These are phyloP conservation scores for Orchestia grillus DNA, from an alignment of 1,140 invertebrate species.

Conservation along the genomic window DNA sequence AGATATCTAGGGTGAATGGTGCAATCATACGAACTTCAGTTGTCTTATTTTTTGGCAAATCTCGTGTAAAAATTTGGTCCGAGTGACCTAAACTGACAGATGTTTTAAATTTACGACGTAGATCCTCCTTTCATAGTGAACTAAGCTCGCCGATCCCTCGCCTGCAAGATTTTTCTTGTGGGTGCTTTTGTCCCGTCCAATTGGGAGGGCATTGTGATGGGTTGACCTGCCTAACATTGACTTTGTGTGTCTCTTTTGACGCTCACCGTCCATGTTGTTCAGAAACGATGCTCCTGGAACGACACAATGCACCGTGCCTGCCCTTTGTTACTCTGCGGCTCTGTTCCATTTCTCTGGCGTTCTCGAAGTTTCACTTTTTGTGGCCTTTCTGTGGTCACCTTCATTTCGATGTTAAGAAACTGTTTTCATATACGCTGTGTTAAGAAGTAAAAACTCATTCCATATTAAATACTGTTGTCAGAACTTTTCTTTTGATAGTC, in stretches of 20 bases:
- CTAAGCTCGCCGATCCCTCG: not conserved
- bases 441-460: no score
- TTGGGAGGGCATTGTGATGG: not conserved
- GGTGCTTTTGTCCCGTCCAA: not conserved
- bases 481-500: no score
- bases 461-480: no score
- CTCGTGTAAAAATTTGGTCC: not conserved
- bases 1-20: not conserved
- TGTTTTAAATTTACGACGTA: not conserved
- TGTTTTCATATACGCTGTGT: no score
- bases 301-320: conserved; percentile 4
- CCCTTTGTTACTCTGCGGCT: not conserved
- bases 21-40: not conserved
- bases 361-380: not conserved
- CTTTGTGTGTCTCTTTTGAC: not conserved
- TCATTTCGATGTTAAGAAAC: not conserved
- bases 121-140: not conserved
- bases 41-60: not conserved
- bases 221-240: not conserved
- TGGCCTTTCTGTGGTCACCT: not conserved
- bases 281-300: not conserved
- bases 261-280: not conserved
- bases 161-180: not conserved
- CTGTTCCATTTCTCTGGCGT: not conserved
- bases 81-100: not conserved